These are phyloP conservation scores for Myotis yumanensis DNA, from an alignment of 2,113 vertebrate species.

Conservation along the genomic window DNA sequence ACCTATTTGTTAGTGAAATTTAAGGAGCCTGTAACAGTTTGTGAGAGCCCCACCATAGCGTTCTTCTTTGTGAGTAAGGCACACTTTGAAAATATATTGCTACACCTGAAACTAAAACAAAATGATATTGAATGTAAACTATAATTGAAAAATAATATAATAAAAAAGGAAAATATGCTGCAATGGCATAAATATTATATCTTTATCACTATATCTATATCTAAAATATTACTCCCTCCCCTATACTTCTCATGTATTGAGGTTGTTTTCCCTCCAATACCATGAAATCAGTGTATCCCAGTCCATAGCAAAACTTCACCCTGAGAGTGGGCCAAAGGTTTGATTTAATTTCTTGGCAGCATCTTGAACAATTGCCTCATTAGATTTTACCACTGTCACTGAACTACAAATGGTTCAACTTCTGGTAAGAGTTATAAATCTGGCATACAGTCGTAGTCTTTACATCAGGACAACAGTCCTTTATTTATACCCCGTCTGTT, in stretches of 20 bases:
- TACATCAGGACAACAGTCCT: neutral
- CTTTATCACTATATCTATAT: neutral
- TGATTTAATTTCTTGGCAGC: neutral
- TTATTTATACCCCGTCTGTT: neutral
- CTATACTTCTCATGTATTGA: accelerated
- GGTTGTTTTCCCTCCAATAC: neutral
- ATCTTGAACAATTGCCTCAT: neutral
- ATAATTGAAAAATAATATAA: neutral
- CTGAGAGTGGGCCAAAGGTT: neutral
- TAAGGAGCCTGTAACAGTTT: neutral
- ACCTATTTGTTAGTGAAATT: neutral
- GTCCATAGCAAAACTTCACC: neutral
- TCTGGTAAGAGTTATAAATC: neutral
- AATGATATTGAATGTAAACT: neutral
- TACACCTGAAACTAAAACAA: neutral
- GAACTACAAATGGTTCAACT: neutral
- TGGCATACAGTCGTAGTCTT: neutral
- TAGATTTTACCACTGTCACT: neutral
- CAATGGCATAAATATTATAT: neutral
- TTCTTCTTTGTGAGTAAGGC: neutral
- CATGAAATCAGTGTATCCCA: neutral
- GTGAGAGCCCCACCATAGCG: accelerated
- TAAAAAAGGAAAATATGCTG: neutral
- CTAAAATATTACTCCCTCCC: neutral
- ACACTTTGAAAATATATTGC: neutral